Evolutionary conservation across 2,797 vertebrate species (phyloP).

Genomic region (Gymnothorax reevesii): DNA sequence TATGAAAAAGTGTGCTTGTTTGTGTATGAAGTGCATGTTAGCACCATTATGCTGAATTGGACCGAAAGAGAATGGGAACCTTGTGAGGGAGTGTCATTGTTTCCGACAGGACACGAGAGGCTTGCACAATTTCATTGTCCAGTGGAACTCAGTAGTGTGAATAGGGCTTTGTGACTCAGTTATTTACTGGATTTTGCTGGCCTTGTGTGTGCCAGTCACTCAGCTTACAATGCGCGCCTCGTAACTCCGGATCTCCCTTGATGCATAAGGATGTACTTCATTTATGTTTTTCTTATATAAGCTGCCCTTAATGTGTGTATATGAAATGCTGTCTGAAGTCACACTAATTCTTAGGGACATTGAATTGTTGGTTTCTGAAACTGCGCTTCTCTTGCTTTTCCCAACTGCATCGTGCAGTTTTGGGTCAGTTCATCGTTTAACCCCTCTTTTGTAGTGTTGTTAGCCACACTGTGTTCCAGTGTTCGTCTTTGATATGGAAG

Average conservation of each 20-base stretch:
- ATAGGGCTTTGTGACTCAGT: neutral
- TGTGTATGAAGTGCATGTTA: neutral
- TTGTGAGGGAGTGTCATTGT: slow-evolving; percentile 1
- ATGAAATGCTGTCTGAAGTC: neutral
- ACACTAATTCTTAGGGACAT: neutral
- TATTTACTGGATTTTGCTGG: neutral
- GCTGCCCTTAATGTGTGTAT: neutral
- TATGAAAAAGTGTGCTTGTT: neutral
- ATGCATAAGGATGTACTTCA: neutral
- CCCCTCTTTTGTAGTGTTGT: neutral
- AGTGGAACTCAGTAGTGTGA: neutral
- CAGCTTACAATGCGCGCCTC: neutral
- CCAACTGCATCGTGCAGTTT: neutral
- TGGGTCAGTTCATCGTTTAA: neutral
- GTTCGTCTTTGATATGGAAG: neutral
- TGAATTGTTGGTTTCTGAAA: neutral
- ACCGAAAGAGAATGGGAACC: neutral
- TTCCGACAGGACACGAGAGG: neutral
- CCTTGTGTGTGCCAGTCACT: neutral
- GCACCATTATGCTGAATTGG: neutral
- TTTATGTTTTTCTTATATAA: neutral
- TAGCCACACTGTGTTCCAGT: neutral
- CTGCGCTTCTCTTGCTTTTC: neutral
- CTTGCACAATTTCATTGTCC: neutral
- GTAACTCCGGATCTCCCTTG: neutral